A percentile compares a stretch with the other conserved stretches of the same genome.
Conservation (phyloP, 2,113 vertebrate genomes). For the Arvicanthis niloticus region DNA sequence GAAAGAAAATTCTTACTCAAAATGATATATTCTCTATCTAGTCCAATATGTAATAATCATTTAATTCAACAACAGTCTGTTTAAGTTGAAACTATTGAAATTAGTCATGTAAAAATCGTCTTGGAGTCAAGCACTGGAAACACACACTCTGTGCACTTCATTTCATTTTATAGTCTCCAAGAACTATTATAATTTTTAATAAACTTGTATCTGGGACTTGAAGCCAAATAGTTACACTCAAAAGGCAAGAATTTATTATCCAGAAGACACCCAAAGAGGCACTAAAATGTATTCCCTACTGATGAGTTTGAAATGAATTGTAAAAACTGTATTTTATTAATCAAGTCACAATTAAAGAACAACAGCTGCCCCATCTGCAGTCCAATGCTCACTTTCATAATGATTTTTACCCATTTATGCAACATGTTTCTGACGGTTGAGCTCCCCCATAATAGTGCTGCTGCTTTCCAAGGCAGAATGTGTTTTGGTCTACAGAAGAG, state of each 20-base stretch:
- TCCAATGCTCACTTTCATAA: constrained; percentile 69
- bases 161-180: constrained; percentile 88
- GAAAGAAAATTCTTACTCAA: constrained; percentile 60
- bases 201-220: constrained; percentile 88
- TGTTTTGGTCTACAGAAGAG: neutral
- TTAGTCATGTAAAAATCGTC: constrained; percentile 85
- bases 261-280: constrained; percentile 85
- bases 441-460: constrained; percentile 69
- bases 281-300: constrained; percentile 86
- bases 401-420: constrained; percentile 83
- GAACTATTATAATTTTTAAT: constrained; percentile 89
- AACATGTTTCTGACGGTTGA: constrained; percentile 80
- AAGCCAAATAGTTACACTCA: constrained; percentile 86
- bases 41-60: constrained; percentile 85
- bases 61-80: constrained; percentile 82
- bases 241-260: constrained; percentile 88
- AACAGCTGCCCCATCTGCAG: constrained; percentile 83
- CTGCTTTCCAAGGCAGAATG: constrained; percentile 28
- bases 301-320: constrained; percentile 82
- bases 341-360: constrained; percentile 87
- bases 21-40: constrained; percentile 45
- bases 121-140: constrained; percentile 86
- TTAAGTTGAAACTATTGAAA: constrained; percentile 82
- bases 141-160: constrained; percentile 86
- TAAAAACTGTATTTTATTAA: constrained; percentile 88